Evolutionary conservation across 2,113 vertebrate genomes (phyloP), one percentile per base, ranked within the genome.

Genomic region (Callopanchax toddi): DNA sequence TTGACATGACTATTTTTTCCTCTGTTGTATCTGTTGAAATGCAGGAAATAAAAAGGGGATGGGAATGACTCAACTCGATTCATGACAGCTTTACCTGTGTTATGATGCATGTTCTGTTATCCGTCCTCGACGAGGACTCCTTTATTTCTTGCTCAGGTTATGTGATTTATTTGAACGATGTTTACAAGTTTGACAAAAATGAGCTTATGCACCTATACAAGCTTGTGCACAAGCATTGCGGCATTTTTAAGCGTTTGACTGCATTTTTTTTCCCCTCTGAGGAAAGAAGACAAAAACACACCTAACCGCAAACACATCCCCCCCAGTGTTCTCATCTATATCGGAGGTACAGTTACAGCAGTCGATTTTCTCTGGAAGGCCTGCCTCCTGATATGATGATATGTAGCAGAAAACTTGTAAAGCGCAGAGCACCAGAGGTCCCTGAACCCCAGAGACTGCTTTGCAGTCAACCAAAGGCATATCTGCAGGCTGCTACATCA

Each of bases 401-500:
- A 66, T 74, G 77, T 65, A 86, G 74, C 70, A 67, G 56, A 79
- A 67, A 71, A 40, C 51, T 34, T 40, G 9, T 32, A 37, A 62
- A 63, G 76, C 79, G 50, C 68, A 54, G 79, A 76, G 73, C 86
- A 82, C 76, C 82, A 84, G 70, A 86, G 83, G 84, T 88, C 83
- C 78, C 85, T 66, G 68, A 80, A 74, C 87, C 82, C 72, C 62
- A 67, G 84, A 88, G 83, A 86, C 78, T 60, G 63, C 77, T 86
- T 83, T 78, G 63, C 79, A 61, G 77, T 60, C 60, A 77, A 83
- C 81, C 74, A 86, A 86, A 86, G 86, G 83, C 87, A 77, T 86
- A 78, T 81, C 86, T 86, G 73, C 86, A 86, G 84, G 87, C 82
- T 72, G 66, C 65, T 39, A 83, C 84, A 87, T 83, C 84, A 86